phyloP scores from a whole-genome alignment of 2,888 invertebrate species.

The Podabrus alpinus region DNA sequence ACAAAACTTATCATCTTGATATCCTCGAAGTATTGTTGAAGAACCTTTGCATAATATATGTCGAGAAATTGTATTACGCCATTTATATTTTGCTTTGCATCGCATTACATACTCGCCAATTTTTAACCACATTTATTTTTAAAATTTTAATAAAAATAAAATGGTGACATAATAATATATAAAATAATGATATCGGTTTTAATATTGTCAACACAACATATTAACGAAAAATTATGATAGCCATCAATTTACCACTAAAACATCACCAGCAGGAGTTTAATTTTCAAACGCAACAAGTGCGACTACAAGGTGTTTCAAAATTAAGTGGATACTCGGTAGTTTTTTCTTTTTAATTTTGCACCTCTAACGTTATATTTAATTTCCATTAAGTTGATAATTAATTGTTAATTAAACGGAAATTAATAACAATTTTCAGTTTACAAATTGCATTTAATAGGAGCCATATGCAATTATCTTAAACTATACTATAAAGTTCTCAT shows the following conservation, averaged over 20 bases:
- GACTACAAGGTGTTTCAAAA: neutral
- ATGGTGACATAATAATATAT: too few species aligned
- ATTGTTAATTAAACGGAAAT: neutral
- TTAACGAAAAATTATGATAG: neutral
- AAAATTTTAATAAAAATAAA: neutral
- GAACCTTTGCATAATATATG: neutral
- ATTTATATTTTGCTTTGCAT: neutral
- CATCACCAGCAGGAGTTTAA: neutral
- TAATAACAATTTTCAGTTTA: slow-evolving; percentile 2
- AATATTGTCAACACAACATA: neutral
- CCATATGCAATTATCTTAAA: slow-evolving; percentile 1
- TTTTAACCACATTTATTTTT: neutral
- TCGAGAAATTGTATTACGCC: neutral
- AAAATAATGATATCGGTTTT: neutral
- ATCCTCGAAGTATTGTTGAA: neutral
- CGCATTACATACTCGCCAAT: neutral
- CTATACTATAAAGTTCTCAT: slow-evolving; percentile 6
- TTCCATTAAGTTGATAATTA: neutral
- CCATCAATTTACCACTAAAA: neutral
- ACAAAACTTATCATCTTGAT: neutral
- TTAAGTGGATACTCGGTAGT: neutral
- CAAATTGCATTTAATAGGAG: neutral
- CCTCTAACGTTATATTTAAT: neutral
- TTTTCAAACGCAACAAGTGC: neutral
- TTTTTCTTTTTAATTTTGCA: neutral